Conservation (phyloP, 2,113 vertebrate genomes). For the Spea bombifrons region DNA sequence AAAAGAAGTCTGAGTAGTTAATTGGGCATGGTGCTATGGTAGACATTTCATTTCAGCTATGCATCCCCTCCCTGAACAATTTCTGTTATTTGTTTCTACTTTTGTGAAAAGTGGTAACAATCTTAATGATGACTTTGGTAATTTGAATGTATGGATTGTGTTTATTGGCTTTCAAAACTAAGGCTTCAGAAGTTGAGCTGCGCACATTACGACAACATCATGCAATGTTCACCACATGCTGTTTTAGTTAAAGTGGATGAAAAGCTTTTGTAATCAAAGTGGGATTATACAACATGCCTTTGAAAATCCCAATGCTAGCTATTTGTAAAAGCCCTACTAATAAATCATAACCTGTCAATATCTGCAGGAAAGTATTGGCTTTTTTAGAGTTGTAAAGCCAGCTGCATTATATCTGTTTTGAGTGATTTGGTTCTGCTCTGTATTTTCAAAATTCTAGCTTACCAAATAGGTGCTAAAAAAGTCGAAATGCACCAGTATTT, state of each 20-base stretch:
- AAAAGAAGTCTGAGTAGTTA: too few relatives aligned
- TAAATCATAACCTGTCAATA: slow-evolving; percentile 38
- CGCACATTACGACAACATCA: slow-evolving; percentile 14
- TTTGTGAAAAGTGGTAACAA: slow-evolving; percentile 14
- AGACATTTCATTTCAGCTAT: background rate
- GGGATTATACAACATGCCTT: slow-evolving; percentile 18
- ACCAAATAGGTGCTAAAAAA: slow-evolving; percentile 12
- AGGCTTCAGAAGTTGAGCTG: slow-evolving; percentile 27
- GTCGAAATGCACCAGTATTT: background rate
- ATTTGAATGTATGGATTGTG: slow-evolving; percentile 15
- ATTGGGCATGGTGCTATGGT: background rate
- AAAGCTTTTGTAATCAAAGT: background rate
- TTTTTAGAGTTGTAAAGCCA: slow-evolving; percentile 6
- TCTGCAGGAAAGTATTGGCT: slow-evolving; percentile 27
- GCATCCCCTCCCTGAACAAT: background rate
- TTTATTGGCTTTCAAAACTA: slow-evolving; percentile 31
- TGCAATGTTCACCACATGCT: slow-evolving; percentile 2
- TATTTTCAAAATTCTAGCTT: too few relatives aligned
- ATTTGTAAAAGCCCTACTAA: slow-evolving; percentile 12
- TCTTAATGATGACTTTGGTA: slow-evolving; percentile 21
- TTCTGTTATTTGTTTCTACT: slow-evolving; percentile 25
- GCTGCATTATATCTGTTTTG: background rate
- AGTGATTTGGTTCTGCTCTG: too few relatives aligned
- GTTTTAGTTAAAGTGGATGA: slow-evolving; percentile 16
- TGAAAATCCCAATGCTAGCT: background rate